Percentiles rank a stretch among this genome's conserved stretches.
phyloP scores from a whole-genome alignment of 2,797 vertebrate species.

The Poecilia picta region DNA sequence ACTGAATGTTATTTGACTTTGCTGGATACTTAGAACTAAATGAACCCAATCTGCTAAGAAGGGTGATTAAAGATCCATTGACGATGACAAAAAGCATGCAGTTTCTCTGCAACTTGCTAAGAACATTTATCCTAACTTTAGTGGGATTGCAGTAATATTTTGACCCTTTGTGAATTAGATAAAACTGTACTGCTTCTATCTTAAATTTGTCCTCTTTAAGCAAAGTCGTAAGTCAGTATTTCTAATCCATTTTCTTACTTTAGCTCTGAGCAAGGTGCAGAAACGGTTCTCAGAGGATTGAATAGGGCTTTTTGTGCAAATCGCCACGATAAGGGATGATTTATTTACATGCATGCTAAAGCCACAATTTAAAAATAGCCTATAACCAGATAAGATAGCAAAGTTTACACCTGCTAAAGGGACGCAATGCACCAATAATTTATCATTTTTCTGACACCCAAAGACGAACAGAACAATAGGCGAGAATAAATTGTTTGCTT shows the following conservation, averaged over 20 bases:
- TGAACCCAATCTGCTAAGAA: neutral
- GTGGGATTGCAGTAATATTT: neutral
- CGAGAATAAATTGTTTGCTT: neutral
- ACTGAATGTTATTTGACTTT: neutral
- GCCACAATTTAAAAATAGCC: slow-evolving; percentile 72
- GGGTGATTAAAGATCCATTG: neutral
- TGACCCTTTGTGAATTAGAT: no score
- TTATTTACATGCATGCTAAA: slow-evolving; percentile 71
- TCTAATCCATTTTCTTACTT: slow-evolving; percentile 30
- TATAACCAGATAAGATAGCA: slow-evolving; percentile 67
- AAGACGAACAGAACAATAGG: slow-evolving; percentile 23
- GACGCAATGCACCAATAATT: slow-evolving; percentile 61
- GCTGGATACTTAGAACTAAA: neutral
- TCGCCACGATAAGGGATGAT: slow-evolving; percentile 75
- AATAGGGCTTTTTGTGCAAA: slow-evolving; percentile 51
- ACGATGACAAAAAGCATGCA: no score
- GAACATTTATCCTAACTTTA: neutral
- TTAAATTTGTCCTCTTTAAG: slow-evolving; percentile 1
- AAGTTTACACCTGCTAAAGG: slow-evolving; percentile 66
- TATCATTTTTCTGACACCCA: slow-evolving; percentile 68
- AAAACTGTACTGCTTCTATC: neutral
- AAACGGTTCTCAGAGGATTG: slow-evolving; percentile 46
- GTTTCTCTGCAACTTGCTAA: neutral
- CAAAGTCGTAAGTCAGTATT: slow-evolving; percentile 14
- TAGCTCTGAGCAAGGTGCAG: slow-evolving; percentile 29